phyloP scores from a whole-genome alignment of 2,888 invertebrate species.

The Sarcophaga rosellei region DNA sequence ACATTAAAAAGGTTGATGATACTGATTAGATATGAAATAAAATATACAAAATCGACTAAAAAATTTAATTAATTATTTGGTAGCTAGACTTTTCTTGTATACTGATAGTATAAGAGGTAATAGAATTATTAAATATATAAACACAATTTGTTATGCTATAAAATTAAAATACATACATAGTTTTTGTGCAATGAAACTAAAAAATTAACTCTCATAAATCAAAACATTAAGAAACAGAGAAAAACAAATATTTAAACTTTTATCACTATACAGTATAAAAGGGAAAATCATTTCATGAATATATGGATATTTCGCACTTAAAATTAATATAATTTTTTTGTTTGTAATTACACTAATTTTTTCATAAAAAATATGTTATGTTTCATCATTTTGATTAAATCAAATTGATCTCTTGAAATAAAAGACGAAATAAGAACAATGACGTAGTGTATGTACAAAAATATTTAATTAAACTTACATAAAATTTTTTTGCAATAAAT shows the following conservation, averaged over 20 bases:
- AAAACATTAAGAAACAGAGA: constrained; percentile 1
- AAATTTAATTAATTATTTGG: constrained; percentile 62
- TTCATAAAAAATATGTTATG: background rate
- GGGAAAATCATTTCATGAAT: background rate
- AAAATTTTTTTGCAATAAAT: background rate
- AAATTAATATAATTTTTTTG: background rate
- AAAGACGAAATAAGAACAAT: no score
- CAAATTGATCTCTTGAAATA: background rate
- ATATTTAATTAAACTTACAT: background rate
- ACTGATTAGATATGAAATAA: constrained; percentile 47
- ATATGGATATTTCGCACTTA: constrained; percentile 11
- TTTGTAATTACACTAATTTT: background rate
- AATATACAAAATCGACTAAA: constrained; percentile 54
- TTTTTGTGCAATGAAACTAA: constrained; percentile 1
- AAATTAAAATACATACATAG: constrained; percentile 2
- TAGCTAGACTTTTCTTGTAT: constrained; percentile 60
- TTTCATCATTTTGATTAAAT: constrained; percentile 7
- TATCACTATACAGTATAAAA: background rate
- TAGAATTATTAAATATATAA: constrained; percentile 47
- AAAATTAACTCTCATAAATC: constrained; percentile 10
- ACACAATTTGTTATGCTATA: background rate
- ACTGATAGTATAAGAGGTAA: constrained; percentile 52
- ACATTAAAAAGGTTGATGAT: constrained; percentile 45
- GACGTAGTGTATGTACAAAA: background rate
- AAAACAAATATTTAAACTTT: background rate